Conservation (phyloP, 2,888 invertebrate species). For the Caenorhabditis wallacei region DNA sequence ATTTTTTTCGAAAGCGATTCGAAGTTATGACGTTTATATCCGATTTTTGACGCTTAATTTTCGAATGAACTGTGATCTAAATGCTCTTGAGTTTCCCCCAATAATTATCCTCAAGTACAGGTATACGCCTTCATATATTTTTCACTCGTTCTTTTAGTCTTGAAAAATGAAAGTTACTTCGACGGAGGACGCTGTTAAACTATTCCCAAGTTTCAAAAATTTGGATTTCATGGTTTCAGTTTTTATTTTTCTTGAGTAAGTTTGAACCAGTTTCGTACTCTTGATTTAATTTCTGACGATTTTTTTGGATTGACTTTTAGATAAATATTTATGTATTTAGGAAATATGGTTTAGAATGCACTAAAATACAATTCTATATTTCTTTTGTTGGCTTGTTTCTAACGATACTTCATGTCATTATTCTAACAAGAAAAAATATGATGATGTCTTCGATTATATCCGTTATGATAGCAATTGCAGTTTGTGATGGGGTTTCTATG, state of each 20-base stretch:
- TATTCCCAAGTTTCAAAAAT: conserved; percentile 16
- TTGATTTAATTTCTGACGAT: neutral
- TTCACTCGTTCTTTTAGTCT: too few relatives aligned
- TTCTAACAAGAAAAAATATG: conserved; percentile 6
- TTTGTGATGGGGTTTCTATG: conserved; percentile 2
- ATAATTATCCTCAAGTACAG: too few relatives aligned
- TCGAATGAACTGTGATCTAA: too few relatives aligned
- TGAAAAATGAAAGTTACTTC: neutral
- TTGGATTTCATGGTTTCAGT: neutral
- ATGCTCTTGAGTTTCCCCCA: too few relatives aligned
- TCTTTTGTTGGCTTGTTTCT: conserved; percentile 14
- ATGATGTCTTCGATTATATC: conserved; percentile 31
- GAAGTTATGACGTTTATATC: too few relatives aligned
- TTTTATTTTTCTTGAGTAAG: neutral
- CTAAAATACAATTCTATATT: conserved; percentile 4
- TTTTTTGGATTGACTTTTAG: too few relatives aligned
- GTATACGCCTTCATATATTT: too few relatives aligned
- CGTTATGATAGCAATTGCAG: conserved; percentile 17
- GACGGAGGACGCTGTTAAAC: neutral
- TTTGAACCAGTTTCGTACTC: neutral
- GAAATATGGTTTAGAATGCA: neutral
- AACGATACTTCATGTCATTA: conserved; percentile 9
- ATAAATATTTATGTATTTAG: too few relatives aligned
- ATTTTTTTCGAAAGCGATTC: too few relatives aligned
- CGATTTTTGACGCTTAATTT: too few relatives aligned